Conservation (phyloP, 2,113 vertebrate species). For the Neogobius melanostomus region DNA sequence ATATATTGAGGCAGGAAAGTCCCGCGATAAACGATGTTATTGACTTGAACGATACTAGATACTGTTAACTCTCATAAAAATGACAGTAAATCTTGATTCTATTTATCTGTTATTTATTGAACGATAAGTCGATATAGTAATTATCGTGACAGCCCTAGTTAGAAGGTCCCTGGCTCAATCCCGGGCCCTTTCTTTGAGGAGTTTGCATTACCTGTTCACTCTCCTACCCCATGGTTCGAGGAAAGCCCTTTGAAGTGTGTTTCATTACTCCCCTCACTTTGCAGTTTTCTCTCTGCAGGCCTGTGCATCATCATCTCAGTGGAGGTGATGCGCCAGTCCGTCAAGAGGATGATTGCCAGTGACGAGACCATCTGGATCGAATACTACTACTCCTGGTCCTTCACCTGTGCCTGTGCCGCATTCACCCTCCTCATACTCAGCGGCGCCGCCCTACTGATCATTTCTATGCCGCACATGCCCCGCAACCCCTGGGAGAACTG, state of each 20-base stretch:
- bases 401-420: slow-evolving; percentile 88
- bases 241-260: not conserved
- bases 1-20: too few species aligned
- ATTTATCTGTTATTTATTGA: too few species aligned
- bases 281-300: slow-evolving; percentile 71
- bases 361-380: slow-evolving; percentile 92
- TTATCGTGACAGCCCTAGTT: too few species aligned
- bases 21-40: too few species aligned
- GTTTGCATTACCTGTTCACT: too few species aligned
- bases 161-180: too few species aligned
- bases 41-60: too few species aligned
- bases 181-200: too few species aligned
- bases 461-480: slow-evolving; percentile 97
- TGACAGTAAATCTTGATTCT: too few species aligned
- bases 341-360: slow-evolving; percentile 94
- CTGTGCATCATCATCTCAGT: slow-evolving; percentile 95
- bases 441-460: slow-evolving; percentile 85
- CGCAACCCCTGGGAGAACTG: slow-evolving; percentile 98
- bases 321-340: slow-evolving; percentile 95
- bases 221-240: not conserved
- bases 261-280: not conserved
- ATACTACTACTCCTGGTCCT: slow-evolving; percentile 95
- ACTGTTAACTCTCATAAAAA: too few species aligned
- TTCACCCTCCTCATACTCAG: slow-evolving; percentile 91
- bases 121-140: too few species aligned